Percentiles rank a stretch among this genome's conserved stretches.
These are phyloP conservation scores for Tetramorium simillimum DNA, from an alignment of 1,140 invertebrate species.

Conservation along the genomic window DNA sequence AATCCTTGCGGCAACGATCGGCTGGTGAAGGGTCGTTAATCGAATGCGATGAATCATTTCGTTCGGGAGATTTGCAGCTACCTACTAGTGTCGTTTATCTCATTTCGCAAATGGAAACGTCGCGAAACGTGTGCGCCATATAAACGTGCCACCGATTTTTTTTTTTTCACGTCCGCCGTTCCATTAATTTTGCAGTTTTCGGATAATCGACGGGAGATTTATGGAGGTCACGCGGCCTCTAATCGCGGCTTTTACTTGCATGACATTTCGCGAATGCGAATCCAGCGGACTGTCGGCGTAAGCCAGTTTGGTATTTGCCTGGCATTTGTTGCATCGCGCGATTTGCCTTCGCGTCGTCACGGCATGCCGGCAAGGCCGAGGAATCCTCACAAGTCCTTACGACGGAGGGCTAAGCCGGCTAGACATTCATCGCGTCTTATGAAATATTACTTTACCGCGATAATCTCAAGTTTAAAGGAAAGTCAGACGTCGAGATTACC, in stretches of 20 bases:
- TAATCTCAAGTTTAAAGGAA: not conserved
- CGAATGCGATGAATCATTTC: conserved; percentile 35
- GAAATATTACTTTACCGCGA: not conserved
- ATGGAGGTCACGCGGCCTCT: not conserved
- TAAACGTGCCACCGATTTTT: no score
- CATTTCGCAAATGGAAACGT: not conserved
- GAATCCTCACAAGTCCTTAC: conserved; percentile 67
- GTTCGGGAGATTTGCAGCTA: conserved; percentile 10
- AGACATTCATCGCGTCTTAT: not conserved
- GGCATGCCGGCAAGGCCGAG: conserved; percentile 55
- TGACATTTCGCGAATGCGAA: conserved; percentile 69
- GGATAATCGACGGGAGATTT: conserved; percentile 32
- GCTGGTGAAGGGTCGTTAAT: not conserved
- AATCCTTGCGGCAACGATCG: not conserved
- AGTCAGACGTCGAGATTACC: not conserved
- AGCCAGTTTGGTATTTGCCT: conserved; percentile 76
- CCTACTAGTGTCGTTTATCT: not conserved
- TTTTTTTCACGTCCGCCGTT: not conserved
- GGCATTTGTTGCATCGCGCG: conserved; percentile 72
- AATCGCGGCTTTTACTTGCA: conserved; percentile 8
- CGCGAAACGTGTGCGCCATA: not conserved
- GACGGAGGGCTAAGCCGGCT: not conserved
- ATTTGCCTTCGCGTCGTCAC: conserved; percentile 59
- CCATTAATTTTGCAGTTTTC: conserved; percentile 15
- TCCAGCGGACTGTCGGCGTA: conserved; percentile 30